Evolutionary conservation across 2,888 invertebrate species (phyloP), one percentile per base, ranked within the genome.

Genomic region (Cryptus viduatorius): DNA sequence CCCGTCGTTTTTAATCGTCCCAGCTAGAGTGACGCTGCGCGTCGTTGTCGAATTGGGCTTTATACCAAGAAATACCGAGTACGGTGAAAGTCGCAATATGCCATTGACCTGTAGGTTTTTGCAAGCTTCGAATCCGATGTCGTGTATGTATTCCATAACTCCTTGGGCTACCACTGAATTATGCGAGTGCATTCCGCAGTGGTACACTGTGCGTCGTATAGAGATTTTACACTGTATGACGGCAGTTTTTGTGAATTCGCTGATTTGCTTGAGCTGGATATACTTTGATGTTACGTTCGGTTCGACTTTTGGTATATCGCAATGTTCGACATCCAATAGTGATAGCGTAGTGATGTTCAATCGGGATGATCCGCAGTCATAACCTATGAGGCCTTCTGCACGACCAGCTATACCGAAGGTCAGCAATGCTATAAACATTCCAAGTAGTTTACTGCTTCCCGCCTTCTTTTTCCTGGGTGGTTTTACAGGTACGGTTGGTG

Each of bases 181-280:
- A 24, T 24, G 24, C 24, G 84, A 86, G 4, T 84, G 78, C 86
- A 82, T 82, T 7, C 86, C 86, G 31, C 86, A 84, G 31, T 80
- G 16, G 19, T 61, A 65, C 1, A 83, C 19, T 0, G 75, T 72
- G 4, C 86, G 64, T 24, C 68, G 50, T n/a, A 86, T 80, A 10
- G 79, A 68, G 5, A 86, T 19, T 44, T 82, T 86, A 65, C 86
- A 85, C 61, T 86, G 85, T 0, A 69, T 24, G 0, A 83, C 79
- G 3, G 77, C 24, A 1, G 59, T 44, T 48, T n/a, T 68, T 3
- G 44, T 67, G 31, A 48, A 83, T 50, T 86, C 83, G 8, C 50
- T 79, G 3, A 80, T 44, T 65, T 87, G 86, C 1, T 85, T 48
- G 0, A 86, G 29, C 10, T 77, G 78, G 0, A 86, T 24, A 1